phyloP scores from a whole-genome alignment of 2,888 invertebrate genomes.

The Altica lythri region DNA sequence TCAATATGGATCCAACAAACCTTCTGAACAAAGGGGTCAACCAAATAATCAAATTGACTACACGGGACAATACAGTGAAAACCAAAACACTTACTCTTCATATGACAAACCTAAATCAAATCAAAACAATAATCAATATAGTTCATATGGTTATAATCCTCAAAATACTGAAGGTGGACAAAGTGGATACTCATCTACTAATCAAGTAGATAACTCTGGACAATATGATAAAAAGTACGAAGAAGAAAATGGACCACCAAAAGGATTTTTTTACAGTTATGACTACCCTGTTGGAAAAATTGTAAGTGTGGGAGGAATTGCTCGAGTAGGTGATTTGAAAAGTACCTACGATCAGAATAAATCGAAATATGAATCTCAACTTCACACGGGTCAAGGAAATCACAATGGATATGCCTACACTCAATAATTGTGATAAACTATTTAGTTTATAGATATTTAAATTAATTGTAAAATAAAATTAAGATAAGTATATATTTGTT shows the following conservation, averaged over 20 bases:
- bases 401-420: slow-evolving; percentile 29
- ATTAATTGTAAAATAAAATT: too few relatives aligned
- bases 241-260: slow-evolving; percentile 59
- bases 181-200: background rate
- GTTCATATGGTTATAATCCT: background rate
- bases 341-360: slow-evolving; percentile 49
- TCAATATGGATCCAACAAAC: slow-evolving; percentile 20
- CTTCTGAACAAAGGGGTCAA: slow-evolving; percentile 12
- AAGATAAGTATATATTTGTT: too few relatives aligned
- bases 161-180: slow-evolving; percentile 7
- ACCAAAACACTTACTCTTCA: slow-evolving; percentile 31
- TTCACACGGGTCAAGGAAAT: slow-evolving; percentile 32
- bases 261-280: slow-evolving; percentile 75
- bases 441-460: too few relatives aligned
- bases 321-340: slow-evolving; percentile 43
- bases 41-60: slow-evolving; percentile 36
- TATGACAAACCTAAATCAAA: too few relatives aligned
- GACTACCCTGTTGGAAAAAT: slow-evolving; percentile 67
- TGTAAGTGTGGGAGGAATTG: slow-evolving; percentile 49
- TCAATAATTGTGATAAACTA: background rate
- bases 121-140: background rate
- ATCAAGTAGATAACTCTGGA: slow-evolving; percentile 22
- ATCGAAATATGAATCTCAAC: slow-evolving; percentile 48
- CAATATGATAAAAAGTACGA: slow-evolving; percentile 34
- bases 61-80: slow-evolving; percentile 38